Percentiles rank a stretch among this genome's conserved stretches.
Evolutionary conservation across 2,888 invertebrate genomes (phyloP).

Genomic region (Drepanosiphum platanoidis): DNA sequence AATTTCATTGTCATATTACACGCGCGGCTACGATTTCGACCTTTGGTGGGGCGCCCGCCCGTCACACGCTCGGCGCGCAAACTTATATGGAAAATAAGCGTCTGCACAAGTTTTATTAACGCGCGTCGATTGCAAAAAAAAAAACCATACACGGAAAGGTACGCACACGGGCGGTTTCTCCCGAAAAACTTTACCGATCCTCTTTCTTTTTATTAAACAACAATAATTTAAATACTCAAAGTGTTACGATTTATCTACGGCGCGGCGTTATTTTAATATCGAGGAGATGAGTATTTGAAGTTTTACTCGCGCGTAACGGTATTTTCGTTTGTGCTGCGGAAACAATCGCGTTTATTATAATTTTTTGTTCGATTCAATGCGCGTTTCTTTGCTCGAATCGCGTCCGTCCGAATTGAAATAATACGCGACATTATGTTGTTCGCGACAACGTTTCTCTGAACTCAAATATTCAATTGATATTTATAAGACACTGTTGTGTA

Average conservation of each 20-base stretch:
- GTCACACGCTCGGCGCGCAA: too few species aligned
- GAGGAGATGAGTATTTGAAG: background rate
- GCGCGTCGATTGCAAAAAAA: background rate
- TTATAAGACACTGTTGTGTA: too few species aligned
- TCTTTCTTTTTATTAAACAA: background rate
- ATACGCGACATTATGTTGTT: too few species aligned
- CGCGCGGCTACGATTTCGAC: background rate
- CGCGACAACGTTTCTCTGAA: too few species aligned
- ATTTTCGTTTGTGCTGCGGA: too few species aligned
- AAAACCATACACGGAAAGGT: background rate
- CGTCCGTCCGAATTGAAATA: background rate
- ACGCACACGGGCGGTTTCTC: background rate
- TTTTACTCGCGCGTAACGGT: background rate
- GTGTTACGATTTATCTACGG: background rate
- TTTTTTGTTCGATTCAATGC: background rate
- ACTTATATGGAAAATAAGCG: background rate
- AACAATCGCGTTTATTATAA: too few species aligned
- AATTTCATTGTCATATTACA: conserved; percentile 4
- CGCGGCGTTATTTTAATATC: background rate
- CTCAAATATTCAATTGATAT: too few species aligned
- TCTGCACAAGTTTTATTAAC: background rate
- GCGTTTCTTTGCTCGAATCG: background rate
- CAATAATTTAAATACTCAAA: background rate
- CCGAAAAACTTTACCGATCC: conserved; percentile 8
- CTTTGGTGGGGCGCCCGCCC: background rate